A percentile compares a stretch with the other conserved stretches of the same genome.
Conservation (phyloP, 2,113 vertebrate genomes). For the Bettongia penicillata region DNA sequence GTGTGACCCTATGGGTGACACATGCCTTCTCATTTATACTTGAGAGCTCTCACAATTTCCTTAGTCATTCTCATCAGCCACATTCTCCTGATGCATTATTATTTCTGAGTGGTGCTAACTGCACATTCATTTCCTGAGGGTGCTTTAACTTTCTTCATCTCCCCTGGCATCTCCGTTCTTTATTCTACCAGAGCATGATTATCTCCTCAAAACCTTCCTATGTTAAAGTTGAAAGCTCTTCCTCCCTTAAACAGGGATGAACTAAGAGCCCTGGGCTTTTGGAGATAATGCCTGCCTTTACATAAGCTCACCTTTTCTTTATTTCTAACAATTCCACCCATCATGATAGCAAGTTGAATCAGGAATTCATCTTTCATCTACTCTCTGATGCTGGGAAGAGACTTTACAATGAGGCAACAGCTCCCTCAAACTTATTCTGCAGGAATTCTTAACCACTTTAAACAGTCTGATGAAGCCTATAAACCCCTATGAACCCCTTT, state of each 20-base stretch:
- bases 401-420: background rate
- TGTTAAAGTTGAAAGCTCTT: background rate
- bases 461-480: background rate
- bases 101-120: slow-evolving; percentile 31
- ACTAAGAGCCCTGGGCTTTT: background rate
- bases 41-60: slow-evolving; percentile 31
- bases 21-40: background rate
- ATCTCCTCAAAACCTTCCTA: slow-evolving; percentile 11
- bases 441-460: background rate
- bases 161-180: slow-evolving; percentile 8
- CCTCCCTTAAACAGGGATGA: background rate
- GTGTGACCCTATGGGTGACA: background rate
- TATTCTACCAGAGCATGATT: slow-evolving; percentile 24
- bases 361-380: background rate
- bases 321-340: slow-evolving; percentile 11
- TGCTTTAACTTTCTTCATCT: slow-evolving; percentile 15
- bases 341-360: slow-evolving; percentile 1
- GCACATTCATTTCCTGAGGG: slow-evolving; percentile 26
- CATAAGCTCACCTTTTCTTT: background rate
- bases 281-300: background rate
- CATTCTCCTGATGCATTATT: slow-evolving; percentile 42
- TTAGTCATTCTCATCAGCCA: slow-evolving; percentile 9
- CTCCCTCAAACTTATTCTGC: background rate
- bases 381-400: background rate
- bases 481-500: background rate